Conservation (phyloP, 2,797 vertebrate genomes). For the Coccyzus lansbergi region DNA sequence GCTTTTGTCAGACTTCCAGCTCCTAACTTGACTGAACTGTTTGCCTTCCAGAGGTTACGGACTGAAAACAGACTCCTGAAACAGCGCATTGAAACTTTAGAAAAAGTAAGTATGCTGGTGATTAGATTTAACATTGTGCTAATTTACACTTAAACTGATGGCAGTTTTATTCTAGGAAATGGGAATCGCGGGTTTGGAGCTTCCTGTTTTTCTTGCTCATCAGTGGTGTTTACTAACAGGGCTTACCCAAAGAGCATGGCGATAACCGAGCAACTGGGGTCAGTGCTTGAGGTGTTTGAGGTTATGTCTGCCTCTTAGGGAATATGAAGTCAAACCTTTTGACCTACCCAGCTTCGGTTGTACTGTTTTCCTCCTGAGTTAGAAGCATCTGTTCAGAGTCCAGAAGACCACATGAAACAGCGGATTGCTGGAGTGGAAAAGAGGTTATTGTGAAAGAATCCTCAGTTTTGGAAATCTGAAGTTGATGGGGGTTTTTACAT, state of each 20-base stretch:
- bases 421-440: neutral
- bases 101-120: constrained; percentile 89
- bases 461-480: neutral
- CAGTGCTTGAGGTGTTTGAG: neutral
- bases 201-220: neutral
- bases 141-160: neutral
- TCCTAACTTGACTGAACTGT: constrained; percentile 27
- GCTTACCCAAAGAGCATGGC: neutral
- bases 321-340: neutral
- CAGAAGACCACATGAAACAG: neutral
- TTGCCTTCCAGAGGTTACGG: constrained; percentile 88
- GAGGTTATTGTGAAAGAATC: neutral
- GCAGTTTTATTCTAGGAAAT: neutral
- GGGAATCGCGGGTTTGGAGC: neutral
- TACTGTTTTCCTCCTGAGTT: neutral
- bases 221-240: constrained; percentile 18
- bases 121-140: neutral
- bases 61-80: constrained; percentile 97
- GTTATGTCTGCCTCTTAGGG: neutral
- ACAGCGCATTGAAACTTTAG: constrained; percentile 96
- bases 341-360: neutral
- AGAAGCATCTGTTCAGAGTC: neutral
- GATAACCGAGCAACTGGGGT: neutral
- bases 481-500: neutral
- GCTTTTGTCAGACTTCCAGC: neutral